A percentile compares a stretch with the other conserved stretches of the same genome.
Conservation (phyloP, 1,140 invertebrate genomes). For the Adoxophyes honmai region DNA sequence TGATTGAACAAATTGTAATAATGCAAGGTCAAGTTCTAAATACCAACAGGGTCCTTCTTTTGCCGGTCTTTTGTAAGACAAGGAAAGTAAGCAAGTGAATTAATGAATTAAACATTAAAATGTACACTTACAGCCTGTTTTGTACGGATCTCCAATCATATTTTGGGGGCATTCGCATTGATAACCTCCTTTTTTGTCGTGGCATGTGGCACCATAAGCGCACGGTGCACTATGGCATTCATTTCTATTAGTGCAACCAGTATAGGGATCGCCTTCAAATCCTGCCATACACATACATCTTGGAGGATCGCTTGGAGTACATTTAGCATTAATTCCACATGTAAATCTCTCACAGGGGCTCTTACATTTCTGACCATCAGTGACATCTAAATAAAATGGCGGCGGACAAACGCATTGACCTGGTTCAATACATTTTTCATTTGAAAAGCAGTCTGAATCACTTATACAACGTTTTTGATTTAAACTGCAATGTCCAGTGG, state of each 20-base stretch:
- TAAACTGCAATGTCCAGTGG: constrained; percentile 85
- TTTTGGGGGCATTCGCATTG: constrained; percentile 90
- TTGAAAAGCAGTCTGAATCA: constrained; percentile 89
- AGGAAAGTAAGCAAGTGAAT: too few relatives aligned
- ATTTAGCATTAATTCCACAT: constrained; percentile 95
- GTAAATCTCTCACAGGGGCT: constrained; percentile 92
- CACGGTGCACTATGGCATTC: constrained; percentile 89
- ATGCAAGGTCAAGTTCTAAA: too few relatives aligned
- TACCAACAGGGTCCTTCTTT: too few relatives aligned
- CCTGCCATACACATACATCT: constrained; percentile 91
- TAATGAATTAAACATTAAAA: constrained; percentile 13
- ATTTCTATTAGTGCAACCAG: constrained; percentile 90
- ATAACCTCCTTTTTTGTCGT: constrained; percentile 90
- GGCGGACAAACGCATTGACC: constrained; percentile 93
- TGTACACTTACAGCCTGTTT: constrained; percentile 83
- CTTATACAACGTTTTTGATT: constrained; percentile 88
- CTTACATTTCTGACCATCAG: constrained; percentile 90
- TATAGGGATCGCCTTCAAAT: constrained; percentile 89
- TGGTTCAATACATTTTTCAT: constrained; percentile 94
- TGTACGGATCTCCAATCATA: constrained; percentile 90
- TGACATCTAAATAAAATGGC: constrained; percentile 89
- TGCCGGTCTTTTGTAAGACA: too few relatives aligned
- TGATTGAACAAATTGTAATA: too few relatives aligned
- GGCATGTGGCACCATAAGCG: constrained; percentile 89
- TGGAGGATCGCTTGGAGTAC: constrained; percentile 92